Base-by-base conservation (phyloP, 2,888 invertebrate genomes). In the Anoplius nigerrimus region DNA sequence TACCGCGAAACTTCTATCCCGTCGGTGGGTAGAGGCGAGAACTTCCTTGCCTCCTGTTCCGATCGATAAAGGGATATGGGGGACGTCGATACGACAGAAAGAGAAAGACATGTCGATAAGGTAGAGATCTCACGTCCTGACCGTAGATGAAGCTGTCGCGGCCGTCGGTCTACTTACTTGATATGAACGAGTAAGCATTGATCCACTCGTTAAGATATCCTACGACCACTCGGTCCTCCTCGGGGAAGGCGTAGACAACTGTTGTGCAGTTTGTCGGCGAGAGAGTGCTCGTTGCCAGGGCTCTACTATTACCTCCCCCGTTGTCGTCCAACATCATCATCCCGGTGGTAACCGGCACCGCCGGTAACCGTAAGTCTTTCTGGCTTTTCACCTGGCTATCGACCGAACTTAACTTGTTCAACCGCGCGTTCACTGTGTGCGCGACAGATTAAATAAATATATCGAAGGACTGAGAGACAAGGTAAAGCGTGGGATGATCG, bases 171-270 rank as follows among this genome's bases (percentile, higher is more conserved):
- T 88, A 93, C 93, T 92, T 92, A 94, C 94, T 92, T 91, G 92
- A 91, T 80, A 94, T 90, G 86, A 92, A 93, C 80, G 91, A 90
- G 90, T 93, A 93, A 79, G 93, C 92, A 88, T 92, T 91, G 86
- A 93, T 92, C 93, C 93, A 93, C 85, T 93, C 93, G 76, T 92
- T 91, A 87, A 94, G 89, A 90, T 93, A 93, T 84, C 93, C 93
- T 87, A 92, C 90, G 84, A 92, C 91, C 82, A 86, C 84, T 43
- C 86, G 87, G 78, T 89, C 89, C 82, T 89, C 89, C 80, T 89
- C 89, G 81, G 89, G 89, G 70, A 87, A 83, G 61, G 89, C 84
- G 84, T 90, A 89, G 84, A 90, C 87, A 75, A 90, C 88, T 69
- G 90, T 89, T 72, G 91, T 91, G 84, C 91, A 91, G 89, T 91